These are phyloP conservation scores for Pseudomyrmex pallidus DNA, from an alignment of 1,140 invertebrate genomes.

Conservation along the genomic window DNA sequence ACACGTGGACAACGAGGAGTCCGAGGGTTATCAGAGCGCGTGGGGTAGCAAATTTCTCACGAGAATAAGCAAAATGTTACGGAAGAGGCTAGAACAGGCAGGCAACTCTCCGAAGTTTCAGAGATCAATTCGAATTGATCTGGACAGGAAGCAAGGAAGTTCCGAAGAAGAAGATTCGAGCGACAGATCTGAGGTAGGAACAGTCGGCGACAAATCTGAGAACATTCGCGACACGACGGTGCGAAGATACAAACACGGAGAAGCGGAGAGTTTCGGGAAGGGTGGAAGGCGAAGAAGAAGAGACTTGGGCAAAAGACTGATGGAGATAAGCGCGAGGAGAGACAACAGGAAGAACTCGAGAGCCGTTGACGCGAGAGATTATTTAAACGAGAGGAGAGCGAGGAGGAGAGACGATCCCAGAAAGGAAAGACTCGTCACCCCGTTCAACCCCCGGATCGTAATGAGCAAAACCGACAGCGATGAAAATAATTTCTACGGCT, in stretches of 20 bases:
- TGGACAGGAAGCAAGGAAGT: too few species aligned
- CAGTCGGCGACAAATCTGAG: too few species aligned
- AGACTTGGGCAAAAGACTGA: neutral
- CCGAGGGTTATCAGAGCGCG: neutral
- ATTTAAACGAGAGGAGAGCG: conserved; percentile 34
- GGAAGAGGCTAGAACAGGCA: too few species aligned
- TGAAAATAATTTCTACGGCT: conserved; percentile 74
- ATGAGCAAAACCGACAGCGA: conserved; percentile 46
- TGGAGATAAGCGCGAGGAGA: neutral
- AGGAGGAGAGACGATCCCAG: conserved; percentile 25
- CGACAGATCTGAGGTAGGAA: too few species aligned
- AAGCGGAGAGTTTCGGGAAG: too few species aligned
- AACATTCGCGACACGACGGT: too few species aligned
- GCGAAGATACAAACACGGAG: too few species aligned
- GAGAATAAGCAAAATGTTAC: too few species aligned
- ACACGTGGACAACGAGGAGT: neutral
- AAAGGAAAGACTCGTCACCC: conserved; percentile 19
- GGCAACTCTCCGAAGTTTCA: too few species aligned
- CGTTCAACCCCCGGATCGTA: conserved; percentile 25
- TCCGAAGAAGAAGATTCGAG: too few species aligned
- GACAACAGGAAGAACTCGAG: conserved; percentile 10
- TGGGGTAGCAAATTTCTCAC: too few species aligned
- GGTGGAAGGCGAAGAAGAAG: neutral
- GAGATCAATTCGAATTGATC: too few species aligned
- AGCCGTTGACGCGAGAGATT: conserved; percentile 45